These are phyloP conservation scores for Aphaenogaster rudis DNA, from an alignment of 1,140 invertebrate species.

Conservation along the genomic window DNA sequence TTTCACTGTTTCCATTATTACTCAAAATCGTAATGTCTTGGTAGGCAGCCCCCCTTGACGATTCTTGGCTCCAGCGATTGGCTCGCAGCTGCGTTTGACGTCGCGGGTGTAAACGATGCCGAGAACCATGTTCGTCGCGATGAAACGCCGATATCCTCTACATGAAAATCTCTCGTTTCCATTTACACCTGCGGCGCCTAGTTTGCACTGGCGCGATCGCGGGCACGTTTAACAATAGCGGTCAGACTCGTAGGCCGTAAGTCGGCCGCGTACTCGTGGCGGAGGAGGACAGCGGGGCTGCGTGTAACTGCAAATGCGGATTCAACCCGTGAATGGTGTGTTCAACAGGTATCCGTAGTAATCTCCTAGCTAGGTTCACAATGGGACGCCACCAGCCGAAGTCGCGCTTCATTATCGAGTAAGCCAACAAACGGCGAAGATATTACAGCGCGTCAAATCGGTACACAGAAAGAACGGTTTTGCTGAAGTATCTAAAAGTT, in stretches of 20 bases:
- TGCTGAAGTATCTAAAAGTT: too few relatives aligned
- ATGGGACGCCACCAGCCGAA: slow-evolving; percentile 24
- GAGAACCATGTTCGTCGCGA: slow-evolving; percentile 4
- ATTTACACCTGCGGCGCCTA: slow-evolving; percentile 40
- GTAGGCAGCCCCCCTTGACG: background rate
- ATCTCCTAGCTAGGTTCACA: slow-evolving; percentile 42
- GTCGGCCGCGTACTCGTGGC: slow-evolving; percentile 5
- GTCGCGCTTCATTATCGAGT: slow-evolving; percentile 40
- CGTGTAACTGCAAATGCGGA: slow-evolving; percentile 39
- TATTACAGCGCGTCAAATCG: background rate
- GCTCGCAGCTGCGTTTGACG: background rate
- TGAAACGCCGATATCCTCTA: background rate
- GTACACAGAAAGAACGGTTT: too few relatives aligned
- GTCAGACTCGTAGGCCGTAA: background rate
- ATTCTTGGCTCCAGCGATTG: background rate
- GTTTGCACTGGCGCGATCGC: slow-evolving; percentile 16
- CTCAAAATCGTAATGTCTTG: background rate
- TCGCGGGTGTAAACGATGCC: background rate
- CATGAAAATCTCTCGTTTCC: background rate
- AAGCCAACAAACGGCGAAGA: slow-evolving; percentile 13
- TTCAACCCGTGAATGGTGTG: slow-evolving; percentile 31
- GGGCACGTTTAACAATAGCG: slow-evolving; percentile 34
- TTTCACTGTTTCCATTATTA: background rate
- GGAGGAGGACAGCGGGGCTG: slow-evolving; percentile 1
- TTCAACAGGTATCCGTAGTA: slow-evolving; percentile 60